These are phyloP conservation scores for Carcina quercana DNA, from an alignment of 2,888 invertebrate species.

Conservation along the genomic window DNA sequence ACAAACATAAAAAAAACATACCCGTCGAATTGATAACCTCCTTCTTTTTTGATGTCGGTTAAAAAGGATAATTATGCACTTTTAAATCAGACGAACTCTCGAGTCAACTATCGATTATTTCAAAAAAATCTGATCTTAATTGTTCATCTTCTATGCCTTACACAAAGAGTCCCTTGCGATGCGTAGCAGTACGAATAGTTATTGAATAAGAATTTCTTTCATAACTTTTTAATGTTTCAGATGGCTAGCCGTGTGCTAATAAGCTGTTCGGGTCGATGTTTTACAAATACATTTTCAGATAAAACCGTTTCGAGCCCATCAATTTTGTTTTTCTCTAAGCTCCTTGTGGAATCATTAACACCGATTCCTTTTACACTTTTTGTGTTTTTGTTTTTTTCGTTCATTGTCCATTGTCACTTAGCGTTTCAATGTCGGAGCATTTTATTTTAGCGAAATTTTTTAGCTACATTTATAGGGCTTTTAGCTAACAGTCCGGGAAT, in stretches of 20 bases:
- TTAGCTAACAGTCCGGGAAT: too few relatives aligned
- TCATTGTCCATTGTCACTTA: constrained; percentile 17
- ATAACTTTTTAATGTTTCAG: constrained; percentile 61
- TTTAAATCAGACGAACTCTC: too few relatives aligned
- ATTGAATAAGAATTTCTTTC: constrained; percentile 31
- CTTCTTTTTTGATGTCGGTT: too few relatives aligned
- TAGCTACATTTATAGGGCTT: too few relatives aligned
- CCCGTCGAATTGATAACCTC: too few relatives aligned
- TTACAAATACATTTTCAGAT: constrained; percentile 14
- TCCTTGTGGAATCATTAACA: constrained; percentile 21
- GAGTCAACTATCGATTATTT: too few relatives aligned
- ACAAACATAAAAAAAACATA: too few relatives aligned
- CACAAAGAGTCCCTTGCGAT: constrained; percentile 21
- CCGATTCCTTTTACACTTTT: constrained; percentile 25
- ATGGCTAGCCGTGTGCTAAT: constrained; percentile 33
- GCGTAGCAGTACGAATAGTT: constrained; percentile 23
- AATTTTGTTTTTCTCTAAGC: constrained; percentile 19
- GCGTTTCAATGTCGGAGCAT: constrained; percentile 38
- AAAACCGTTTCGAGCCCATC: constrained; percentile 11
- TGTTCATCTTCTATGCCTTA: too few relatives aligned
- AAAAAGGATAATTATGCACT: too few relatives aligned
- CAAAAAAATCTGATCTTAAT: too few relatives aligned
- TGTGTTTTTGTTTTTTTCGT: constrained; percentile 18
- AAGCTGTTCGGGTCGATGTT: constrained; percentile 22
- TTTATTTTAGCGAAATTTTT: too few relatives aligned